Percentiles rank a stretch among this genome's conserved stretches.
phyloP scores from a whole-genome alignment of 2,113 vertebrate species.

The Scartelaos histophorus region DNA sequence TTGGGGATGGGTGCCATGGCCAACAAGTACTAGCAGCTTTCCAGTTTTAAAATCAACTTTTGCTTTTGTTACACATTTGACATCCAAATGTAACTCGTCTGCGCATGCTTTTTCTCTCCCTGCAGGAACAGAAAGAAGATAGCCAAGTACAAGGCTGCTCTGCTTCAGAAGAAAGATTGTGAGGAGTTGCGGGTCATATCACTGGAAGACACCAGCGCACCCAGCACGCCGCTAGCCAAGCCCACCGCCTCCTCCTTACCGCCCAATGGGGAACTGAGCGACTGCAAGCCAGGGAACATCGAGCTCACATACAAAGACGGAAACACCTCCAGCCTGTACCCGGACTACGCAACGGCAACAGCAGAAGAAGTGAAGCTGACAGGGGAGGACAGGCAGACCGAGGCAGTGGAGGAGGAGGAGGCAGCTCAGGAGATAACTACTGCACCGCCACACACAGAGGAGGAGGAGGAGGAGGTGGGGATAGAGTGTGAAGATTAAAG shows the following conservation, averaged over 20 bases:
- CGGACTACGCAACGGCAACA: neutral
- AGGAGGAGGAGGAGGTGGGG: conserved; percentile 9
- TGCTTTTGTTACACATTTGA: neutral
- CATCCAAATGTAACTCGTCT: neutral
- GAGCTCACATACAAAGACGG: conserved; percentile 79
- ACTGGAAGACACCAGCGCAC: conserved; percentile 5
- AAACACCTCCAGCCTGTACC: conserved; percentile 68
- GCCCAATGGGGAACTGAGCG: conserved; percentile 21
- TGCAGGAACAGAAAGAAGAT: conserved; percentile 80
- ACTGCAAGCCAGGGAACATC: conserved; percentile 59
- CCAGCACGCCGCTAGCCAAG: conserved; percentile 3
- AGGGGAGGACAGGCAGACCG: conserved; percentile 52
- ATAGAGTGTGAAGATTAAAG: conserved; percentile 14
- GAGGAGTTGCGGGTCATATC: conserved; percentile 50
- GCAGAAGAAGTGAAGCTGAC: conserved; percentile 3
- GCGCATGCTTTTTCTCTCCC: neutral
- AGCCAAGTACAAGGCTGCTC: conserved; percentile 31
- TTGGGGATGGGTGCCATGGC: conserved; percentile 76
- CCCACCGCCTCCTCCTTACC: neutral
- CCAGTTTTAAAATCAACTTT: neutral
- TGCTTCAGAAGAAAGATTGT: neutral
- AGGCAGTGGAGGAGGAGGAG: conserved; percentile 2
- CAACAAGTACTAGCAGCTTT: conserved; percentile 80
- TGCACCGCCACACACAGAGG: neutral
- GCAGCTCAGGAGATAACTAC: neutral